Conservation (phyloP, 2,113 vertebrate species). For the Trematomus loennbergii region DNA sequence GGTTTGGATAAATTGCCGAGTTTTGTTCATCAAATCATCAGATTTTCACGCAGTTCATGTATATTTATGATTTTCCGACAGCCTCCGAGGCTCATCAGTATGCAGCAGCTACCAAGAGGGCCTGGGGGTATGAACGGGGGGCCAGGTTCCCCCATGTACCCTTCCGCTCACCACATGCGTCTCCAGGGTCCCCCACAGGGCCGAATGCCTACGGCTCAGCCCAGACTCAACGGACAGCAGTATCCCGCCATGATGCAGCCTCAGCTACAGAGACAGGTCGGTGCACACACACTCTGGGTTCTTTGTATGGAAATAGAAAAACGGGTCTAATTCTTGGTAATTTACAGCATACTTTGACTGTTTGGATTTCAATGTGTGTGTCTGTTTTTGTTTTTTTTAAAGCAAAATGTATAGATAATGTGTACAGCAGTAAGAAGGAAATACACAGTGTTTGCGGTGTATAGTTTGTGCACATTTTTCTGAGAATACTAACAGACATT, state of each 20-base stretch:
- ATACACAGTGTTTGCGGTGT: neutral
- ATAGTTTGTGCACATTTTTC: neutral
- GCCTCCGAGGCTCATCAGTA: constrained; percentile 99
- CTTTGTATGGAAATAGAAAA: neutral
- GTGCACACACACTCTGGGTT: constrained; percentile 44
- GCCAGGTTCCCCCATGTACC: constrained; percentile 85
- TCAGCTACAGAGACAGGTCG: constrained; percentile 98
- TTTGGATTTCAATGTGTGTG: neutral
- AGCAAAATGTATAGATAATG: constrained; percentile 11
- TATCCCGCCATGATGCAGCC: constrained; percentile 98
- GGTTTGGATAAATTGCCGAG: neutral
- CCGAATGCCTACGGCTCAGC: constrained; percentile 89
- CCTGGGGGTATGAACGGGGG: constrained; percentile 92
- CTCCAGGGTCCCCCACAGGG: constrained; percentile 87
- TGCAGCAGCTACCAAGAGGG: constrained; percentile 94
- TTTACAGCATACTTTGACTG: constrained; percentile 3
- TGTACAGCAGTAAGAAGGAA: neutral
- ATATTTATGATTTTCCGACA: constrained; percentile 60
- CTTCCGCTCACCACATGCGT: constrained; percentile 95
- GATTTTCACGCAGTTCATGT: neutral
- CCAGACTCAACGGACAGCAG: constrained; percentile 93
- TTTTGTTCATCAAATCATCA: neutral
- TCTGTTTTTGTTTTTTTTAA: neutral
- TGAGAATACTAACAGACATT: neutral
- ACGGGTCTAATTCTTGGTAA: neutral